Conservation (phyloP, 2,113 vertebrate genomes). For the Mellivora capensis region DNA sequence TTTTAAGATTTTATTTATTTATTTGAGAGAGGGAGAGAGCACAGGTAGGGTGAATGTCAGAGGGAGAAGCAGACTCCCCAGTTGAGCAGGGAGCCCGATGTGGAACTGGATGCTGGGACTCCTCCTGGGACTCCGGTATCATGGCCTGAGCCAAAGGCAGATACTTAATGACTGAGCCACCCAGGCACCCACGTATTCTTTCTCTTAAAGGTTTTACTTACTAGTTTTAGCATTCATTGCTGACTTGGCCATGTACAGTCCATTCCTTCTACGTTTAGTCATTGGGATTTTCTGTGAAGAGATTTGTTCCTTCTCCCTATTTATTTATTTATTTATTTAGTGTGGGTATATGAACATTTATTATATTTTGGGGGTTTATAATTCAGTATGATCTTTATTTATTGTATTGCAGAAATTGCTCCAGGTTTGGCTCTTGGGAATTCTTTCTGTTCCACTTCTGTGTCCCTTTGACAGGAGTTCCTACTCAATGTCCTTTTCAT, state of each 20-base stretch:
- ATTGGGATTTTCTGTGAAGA: neutral
- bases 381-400: neutral
- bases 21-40: too few relatives aligned
- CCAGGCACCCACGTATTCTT: neutral
- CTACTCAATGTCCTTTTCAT: neutral
- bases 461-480: neutral
- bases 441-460: neutral
- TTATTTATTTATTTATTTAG: neutral
- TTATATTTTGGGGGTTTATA: neutral
- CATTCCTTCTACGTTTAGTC: neutral
- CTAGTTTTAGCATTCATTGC: neutral
- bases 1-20: neutral
- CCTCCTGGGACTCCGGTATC: fast-evolving
- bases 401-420: neutral
- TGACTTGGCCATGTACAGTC: neutral
- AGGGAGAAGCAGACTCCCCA: too few relatives aligned
- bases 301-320: neutral
- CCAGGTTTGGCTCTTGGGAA: neutral
- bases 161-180: too few relatives aligned
- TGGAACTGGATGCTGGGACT: too few relatives aligned
- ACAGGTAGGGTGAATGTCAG: too few relatives aligned
- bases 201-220: neutral
- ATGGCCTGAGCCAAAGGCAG: too few relatives aligned
- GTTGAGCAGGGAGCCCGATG: too few relatives aligned
- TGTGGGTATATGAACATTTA: neutral